A percentile compares a stretch with the other conserved stretches of the same genome.
Conservation (phyloP, 37 sponge, comb jelly and placozoan genomes). For the Beroe ovata region DNA sequence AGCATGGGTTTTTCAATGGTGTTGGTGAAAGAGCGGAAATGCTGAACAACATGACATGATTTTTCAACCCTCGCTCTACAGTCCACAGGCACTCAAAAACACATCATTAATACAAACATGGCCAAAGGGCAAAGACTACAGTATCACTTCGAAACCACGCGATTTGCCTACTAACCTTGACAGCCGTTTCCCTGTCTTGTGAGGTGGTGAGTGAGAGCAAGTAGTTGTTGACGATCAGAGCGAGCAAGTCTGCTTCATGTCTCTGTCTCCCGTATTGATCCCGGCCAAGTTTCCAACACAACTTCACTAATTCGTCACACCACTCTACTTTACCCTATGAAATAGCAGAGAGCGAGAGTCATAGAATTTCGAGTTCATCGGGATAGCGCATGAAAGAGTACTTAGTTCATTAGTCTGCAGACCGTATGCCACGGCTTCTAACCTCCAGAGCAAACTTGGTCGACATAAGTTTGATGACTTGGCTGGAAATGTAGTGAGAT, state of each 20-base stretch:
- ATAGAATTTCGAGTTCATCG: background rate
- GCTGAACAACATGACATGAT: too few relatives aligned
- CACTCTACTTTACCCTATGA: background rate
- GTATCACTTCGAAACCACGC: too few relatives aligned
- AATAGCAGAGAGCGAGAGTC: background rate
- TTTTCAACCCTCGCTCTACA: too few relatives aligned
- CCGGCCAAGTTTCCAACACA: background rate
- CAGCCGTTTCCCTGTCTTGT: background rate
- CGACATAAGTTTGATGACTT: conserved; percentile 5
- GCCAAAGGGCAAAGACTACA: too few relatives aligned
- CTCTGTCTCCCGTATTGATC: background rate
- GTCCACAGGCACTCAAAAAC: too few relatives aligned
- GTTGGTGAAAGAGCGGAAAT: too few relatives aligned
- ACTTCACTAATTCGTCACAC: conserved; percentile 18
- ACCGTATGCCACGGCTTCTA: too few relatives aligned
- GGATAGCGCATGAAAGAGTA: background rate
- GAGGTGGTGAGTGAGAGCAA: conserved; percentile 14
- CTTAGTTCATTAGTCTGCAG: background rate
- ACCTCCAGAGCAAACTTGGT: background rate
- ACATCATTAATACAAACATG: too few relatives aligned
- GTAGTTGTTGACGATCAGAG: conserved; percentile 3
- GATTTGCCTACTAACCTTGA: background rate
- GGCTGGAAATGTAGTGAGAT: conserved; percentile 38
- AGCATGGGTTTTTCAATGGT: too few relatives aligned
- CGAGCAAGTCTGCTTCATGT: background rate